These are phyloP conservation scores for Anastrepha ludens DNA, from an alignment of 1,140 invertebrate genomes.

Conservation along the genomic window DNA sequence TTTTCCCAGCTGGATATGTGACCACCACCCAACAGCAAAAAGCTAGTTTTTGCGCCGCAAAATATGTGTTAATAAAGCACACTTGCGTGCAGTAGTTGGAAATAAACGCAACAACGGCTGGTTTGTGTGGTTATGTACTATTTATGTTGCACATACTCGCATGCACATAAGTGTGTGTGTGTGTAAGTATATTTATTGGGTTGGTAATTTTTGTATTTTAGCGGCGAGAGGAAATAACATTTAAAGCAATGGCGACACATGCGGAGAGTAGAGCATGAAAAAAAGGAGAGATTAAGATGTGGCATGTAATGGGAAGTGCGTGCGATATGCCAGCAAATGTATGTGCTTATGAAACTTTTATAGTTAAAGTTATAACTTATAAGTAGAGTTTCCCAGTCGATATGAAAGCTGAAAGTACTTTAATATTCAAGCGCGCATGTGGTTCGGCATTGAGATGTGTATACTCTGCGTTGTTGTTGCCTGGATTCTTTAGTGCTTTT, in stretches of 20 bases:
- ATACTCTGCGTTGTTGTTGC: not conserved
- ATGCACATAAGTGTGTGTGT: not conserved
- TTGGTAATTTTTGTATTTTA: slow-evolving; percentile 7
- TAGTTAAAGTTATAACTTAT: no score
- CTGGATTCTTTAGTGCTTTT: not conserved
- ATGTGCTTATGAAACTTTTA: no score
- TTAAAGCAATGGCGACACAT: not conserved
- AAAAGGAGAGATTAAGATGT: not conserved
- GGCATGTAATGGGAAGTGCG: not conserved
- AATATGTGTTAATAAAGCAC: slow-evolving; percentile 71
- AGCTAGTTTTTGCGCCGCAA: not conserved
- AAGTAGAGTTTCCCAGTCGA: not conserved
- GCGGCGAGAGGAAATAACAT: not conserved
- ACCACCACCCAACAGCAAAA: not conserved
- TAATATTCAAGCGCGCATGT: not conserved
- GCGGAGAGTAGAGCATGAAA: not conserved
- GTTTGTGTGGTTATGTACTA: not conserved
- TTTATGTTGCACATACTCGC: no score
- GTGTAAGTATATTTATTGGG: not conserved
- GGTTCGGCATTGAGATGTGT: not conserved
- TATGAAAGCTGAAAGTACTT: not conserved
- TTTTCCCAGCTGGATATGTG: slow-evolving; percentile 11
- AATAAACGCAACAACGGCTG: not conserved
- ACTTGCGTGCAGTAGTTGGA: slow-evolving; percentile 58
- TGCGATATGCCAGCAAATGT: not conserved